Conservation (phyloP, 2,888 invertebrate genomes). For the Syritta pipiens region DNA sequence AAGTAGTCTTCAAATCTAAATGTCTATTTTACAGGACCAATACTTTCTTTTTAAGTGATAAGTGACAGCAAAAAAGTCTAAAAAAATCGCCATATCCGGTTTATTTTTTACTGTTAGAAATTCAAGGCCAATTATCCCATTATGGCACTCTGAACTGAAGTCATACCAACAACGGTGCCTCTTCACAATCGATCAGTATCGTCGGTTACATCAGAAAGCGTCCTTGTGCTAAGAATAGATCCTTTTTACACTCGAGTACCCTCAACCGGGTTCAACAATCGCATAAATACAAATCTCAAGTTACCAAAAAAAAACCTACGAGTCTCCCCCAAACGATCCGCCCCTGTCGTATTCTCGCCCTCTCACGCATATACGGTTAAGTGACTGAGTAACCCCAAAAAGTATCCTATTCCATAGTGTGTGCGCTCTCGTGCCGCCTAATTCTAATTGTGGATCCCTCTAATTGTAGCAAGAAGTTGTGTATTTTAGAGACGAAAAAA, state of each 20-base stretch:
- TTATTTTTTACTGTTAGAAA: too few species aligned
- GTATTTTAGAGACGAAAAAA: slow-evolving; percentile 4
- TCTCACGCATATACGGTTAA: slow-evolving; percentile 39
- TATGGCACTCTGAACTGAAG: too few species aligned
- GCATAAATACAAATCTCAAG: slow-evolving; percentile 23
- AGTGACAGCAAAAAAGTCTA: too few species aligned
- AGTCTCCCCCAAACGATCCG: slow-evolving; percentile 21
- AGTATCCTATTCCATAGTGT: slow-evolving; percentile 14
- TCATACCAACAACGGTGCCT: too few species aligned
- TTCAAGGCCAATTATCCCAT: too few species aligned
- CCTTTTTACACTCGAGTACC: slow-evolving; percentile 20
- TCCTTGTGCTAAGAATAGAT: slow-evolving; percentile 19
- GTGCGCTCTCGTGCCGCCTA: slow-evolving; percentile 29
- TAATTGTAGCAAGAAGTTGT: slow-evolving; percentile 49
- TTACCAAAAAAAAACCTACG: slow-evolving; percentile 32
- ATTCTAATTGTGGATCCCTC: slow-evolving; percentile 53
- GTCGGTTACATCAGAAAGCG: too few species aligned
- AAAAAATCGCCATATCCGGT: too few species aligned
- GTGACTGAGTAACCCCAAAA: slow-evolving; percentile 27
- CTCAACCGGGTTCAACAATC: slow-evolving; percentile 21
- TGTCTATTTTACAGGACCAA: too few species aligned
- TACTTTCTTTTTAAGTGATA: too few species aligned
- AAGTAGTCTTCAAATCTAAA: too few species aligned
- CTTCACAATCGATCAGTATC: too few species aligned
- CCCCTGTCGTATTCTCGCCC: slow-evolving; percentile 25